These are phyloP conservation scores for Urocyon cinereoargenteus DNA, from an alignment of 2,797 vertebrate species.

Conservation along the genomic window DNA sequence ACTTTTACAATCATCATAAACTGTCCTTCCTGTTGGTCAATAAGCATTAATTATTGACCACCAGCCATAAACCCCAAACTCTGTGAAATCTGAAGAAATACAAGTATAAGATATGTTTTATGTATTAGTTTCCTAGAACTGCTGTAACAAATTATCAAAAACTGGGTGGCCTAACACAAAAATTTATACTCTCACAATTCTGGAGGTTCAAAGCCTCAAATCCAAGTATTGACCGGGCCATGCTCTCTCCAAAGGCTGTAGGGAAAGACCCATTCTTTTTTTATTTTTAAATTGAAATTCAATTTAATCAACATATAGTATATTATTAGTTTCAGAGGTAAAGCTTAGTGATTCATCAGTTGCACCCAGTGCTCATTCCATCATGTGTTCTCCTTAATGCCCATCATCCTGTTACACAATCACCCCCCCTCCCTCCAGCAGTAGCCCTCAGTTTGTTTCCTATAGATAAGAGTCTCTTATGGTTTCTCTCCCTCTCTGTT, in stretches of 20 bases:
- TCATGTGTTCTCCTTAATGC: neutral
- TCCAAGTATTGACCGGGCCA: neutral
- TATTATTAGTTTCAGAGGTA: neutral
- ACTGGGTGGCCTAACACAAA: neutral
- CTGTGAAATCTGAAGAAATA: conserved; percentile 6
- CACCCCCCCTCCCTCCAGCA: neutral
- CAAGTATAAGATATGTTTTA: neutral
- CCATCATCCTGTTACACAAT: neutral
- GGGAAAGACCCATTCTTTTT: neutral
- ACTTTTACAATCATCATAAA: neutral
- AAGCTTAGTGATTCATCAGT: neutral
- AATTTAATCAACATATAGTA: neutral
- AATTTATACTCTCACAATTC: neutral
- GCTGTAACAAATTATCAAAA: neutral
- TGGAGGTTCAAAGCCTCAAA: neutral
- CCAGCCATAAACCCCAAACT: neutral
- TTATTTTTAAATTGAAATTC: neutral
- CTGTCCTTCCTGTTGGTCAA: neutral
- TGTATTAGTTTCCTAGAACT: neutral
- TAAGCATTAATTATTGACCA: neutral
- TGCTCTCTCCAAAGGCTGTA: neutral
- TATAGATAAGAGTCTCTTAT: neutral
- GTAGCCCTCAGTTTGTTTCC: neutral
- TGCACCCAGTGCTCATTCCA: neutral
- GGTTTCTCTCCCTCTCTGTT: neutral